phyloP scores from a whole-genome alignment of 2,797 vertebrate species.

The Lepilemur septentrionalis region DNA sequence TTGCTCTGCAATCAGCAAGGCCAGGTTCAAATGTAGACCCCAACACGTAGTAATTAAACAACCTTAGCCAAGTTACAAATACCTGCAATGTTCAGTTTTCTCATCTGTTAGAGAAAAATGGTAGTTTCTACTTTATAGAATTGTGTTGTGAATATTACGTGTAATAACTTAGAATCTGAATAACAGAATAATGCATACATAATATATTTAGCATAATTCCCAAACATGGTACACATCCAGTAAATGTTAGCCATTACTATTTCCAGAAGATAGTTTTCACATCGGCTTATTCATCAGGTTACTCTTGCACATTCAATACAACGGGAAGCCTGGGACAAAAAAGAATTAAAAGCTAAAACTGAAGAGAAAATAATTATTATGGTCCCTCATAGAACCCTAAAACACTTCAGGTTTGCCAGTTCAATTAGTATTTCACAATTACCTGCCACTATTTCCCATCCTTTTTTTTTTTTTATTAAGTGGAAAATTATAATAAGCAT shows the following conservation, averaged over 20 bases:
- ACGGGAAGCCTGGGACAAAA: constrained; percentile 12
- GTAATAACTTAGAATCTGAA: background rate
- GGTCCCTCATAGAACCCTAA: background rate
- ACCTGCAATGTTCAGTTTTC: background rate
- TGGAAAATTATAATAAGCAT: constrained; percentile 34
- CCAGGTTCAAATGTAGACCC: background rate
- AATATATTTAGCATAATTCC: background rate
- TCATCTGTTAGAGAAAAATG: background rate
- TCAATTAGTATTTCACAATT: constrained; percentile 35
- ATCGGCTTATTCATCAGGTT: constrained; percentile 9
- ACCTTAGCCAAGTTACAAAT: background rate
- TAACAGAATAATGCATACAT: background rate
- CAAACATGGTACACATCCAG: background rate
- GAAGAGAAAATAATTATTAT: constrained; percentile 39
- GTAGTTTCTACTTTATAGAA: background rate
- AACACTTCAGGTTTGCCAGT: constrained; percentile 5
- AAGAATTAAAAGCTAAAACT: constrained; percentile 41
- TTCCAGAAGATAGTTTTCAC: background rate
- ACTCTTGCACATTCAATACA: background rate
- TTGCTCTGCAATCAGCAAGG: background rate
- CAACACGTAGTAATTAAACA: background rate
- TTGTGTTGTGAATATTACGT: background rate
- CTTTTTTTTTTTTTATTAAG: constrained; percentile 28
- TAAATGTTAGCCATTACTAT: background rate
- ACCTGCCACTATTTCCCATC: background rate